Evolutionary conservation across 1,140 invertebrate species (phyloP), one percentile per base, ranked within the genome.

Genomic region (Eupeodes corollae): DNA sequence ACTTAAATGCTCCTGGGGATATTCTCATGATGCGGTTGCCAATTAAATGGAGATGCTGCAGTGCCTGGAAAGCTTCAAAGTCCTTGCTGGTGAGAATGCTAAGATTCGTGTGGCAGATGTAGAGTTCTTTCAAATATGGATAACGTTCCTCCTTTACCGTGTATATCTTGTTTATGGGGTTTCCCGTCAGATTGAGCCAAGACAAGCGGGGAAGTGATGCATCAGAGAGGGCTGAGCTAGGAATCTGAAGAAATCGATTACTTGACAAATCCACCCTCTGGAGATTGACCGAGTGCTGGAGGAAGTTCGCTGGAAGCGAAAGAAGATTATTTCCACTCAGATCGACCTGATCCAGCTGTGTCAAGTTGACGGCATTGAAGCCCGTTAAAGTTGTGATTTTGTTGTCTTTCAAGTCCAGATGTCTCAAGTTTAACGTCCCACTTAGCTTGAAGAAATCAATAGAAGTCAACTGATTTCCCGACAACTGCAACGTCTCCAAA

Each of bases 11-110:
- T 2, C 87, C 84, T 0, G 89, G 88, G 1, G 88, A 91, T 43
- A 93, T 76, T 50, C 84, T 75, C 5, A 78, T 78, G 21, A 94
- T 86, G 50, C 78, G 74, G 63, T 92, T 93, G 51, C 79, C 72
- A 2, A 75, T 72, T 33, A 94, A 64, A 52, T 80, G 82, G 14
- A 93, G 71, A 55, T 82, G 81, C 53, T 84, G 75, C 10, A 94
- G 70, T 0, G 79, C 77, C 3, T 86, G 83, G 56, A 91, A 91
- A n/a, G 84, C 79, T 57, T 88, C 82, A 58, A 94, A 91, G 56
- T 92, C 90, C 57, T 84, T 85, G 38, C 86, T 88, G 0, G 88
- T 89, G 5, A 94, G 75, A 42, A 91, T 82, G 2, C 79, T 86
- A 12, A 93, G 70, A 63, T 92, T 92, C 1, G 88, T 91, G 16